Evolutionary conservation across 2,113 vertebrate species (phyloP), one percentile per base, ranked within the genome.

Genomic region (Grammatotria lemairii): DNA sequence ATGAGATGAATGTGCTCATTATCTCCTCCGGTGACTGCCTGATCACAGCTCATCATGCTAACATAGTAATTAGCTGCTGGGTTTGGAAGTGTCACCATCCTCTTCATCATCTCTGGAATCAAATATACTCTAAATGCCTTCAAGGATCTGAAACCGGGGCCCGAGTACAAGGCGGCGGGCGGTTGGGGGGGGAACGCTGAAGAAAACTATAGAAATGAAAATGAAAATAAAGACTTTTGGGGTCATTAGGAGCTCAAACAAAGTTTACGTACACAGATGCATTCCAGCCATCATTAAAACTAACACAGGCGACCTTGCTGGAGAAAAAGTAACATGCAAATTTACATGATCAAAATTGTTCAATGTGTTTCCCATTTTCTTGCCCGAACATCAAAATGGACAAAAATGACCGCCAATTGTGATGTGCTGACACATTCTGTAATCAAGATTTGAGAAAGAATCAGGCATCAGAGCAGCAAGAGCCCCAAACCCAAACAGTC

Each of bases 361-460:
- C 94, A 94, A 94, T 95, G 87, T 96, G 95, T 93, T 94, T 94
- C 85, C 81, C 88, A 94, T 95, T 96, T 94, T 92, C 91, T 90
- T 85, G 88, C 93, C 90, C 90, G 92, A 94, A 96, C 94, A 95
- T 95, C 93, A 94, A 96, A 95, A 94, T 93, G 93, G 93, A 93
- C 93, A 95, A 91, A 94, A 95, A 92, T 95, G 94, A 93, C 94
- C 91, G 90, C 92, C 93, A 91, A 92, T 94, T 95, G 92, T 91
- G 90, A 95, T 93, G 92, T 95, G 95, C 92, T 95, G 95, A 95
- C 95, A 95, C 83, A 47, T 94, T 89, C 85, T 94, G 90, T 95
- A 95, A 95, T 95, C 95, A 95, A 92, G 87, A 85, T 95, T 92
- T 92, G 91, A 91, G 92, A 89, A 82, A 55, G 93, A 92, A 95